Base-by-base conservation (phyloP, 2,888 invertebrate genomes). In the Philereme transversata region DNA sequence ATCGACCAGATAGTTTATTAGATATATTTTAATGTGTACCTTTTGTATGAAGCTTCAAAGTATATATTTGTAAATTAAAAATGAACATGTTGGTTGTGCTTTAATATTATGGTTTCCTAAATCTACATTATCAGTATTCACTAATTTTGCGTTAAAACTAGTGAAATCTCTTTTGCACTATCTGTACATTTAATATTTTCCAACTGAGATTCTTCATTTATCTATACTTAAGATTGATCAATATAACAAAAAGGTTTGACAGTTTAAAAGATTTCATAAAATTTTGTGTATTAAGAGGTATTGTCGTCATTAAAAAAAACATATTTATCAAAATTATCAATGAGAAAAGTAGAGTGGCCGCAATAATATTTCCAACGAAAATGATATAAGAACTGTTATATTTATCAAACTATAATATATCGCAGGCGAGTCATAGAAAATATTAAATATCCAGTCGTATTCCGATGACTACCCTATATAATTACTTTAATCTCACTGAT, bases 401-500 rank as follows among this genome's bases (percentile, higher is more conserved):
- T 46, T 22, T 22, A 33, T 46, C 7, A 22, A 22, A 46, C 46
- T 9, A 33, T 46, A 33, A 6, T 46, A 22, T 22, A 22, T 11
- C 10, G 43, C 43, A n/a, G 22, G 8, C 7, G 38, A 49, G 40
- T 51, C 36, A 51, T 67, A 70, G 79, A 81, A 81, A 83, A 79
- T 82, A 85, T 86, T 86, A 83, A 88, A 84, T 76, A 80, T 76
- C 74, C 86, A 86, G 78, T 47, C 63, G 72, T 74, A 71, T 75
- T 72, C 79, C 62, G 47, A 51, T 48, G 11, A 58, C 57, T 63
- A 63, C 40, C 62, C 83, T 87, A 85, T 69, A 82, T 84, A 73
- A 72, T 77, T 87, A 88, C 77, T 85, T 87, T 92, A 92, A 90
- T 92, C 91, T 92, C 91, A 92, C 91, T 90, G 86, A 84, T 84